Conservation (phyloP, 2,797 vertebrate genomes). For the Peromyscus aztecus region DNA sequence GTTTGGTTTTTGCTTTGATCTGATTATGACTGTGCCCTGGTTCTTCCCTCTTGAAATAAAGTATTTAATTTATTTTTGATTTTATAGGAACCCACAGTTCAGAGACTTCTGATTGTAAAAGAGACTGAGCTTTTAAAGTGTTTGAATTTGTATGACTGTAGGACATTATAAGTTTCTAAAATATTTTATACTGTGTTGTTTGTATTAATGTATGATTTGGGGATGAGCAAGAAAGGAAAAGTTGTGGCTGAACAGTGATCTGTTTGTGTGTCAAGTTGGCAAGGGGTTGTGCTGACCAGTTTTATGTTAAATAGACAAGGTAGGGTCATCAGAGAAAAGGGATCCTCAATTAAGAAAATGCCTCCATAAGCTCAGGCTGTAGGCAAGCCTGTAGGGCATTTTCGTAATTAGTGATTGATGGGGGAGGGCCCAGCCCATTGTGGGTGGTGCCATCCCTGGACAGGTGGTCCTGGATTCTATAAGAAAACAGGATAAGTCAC, state of each 20-base stretch:
- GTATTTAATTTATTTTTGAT: neutral
- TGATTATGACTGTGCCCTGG: neutral
- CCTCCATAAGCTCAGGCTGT: neutral
- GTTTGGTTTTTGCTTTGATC: neutral
- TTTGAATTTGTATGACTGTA: neutral
- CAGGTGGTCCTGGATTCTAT: neutral
- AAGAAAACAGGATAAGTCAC: neutral
- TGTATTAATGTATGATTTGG: too few species aligned
- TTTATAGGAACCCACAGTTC: neutral
- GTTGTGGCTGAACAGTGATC: too few species aligned
- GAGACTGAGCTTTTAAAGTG: neutral
- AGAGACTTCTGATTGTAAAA: neutral
- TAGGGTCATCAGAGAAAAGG: neutral
- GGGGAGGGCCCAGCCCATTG: neutral
- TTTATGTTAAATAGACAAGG: neutral
- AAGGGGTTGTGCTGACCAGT: too few species aligned
- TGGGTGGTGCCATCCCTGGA: neutral
- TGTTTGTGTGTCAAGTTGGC: neutral
- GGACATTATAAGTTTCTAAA: neutral
- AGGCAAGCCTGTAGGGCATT: neutral
- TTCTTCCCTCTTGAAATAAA: neutral
- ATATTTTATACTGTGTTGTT: neutral
- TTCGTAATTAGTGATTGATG: neutral
- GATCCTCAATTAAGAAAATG: neutral
- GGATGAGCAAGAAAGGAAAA: neutral